Base-by-base conservation (phyloP, 1,140 invertebrate species). In the Monomorium pharaonis region DNA sequence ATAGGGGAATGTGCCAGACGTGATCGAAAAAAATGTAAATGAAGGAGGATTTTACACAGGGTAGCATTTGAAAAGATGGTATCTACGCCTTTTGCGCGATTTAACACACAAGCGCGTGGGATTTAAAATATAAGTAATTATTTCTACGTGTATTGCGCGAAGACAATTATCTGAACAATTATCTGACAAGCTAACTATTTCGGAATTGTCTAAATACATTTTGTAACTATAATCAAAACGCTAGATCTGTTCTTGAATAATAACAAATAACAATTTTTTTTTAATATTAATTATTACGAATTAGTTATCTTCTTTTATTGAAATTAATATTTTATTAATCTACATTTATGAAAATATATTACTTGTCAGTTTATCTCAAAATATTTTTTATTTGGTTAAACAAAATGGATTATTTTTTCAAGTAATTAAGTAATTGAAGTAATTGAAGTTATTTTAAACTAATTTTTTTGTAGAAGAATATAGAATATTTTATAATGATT, bases 1-100 rank as follows among this genome's bases (percentile, higher is more conserved):
- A 83, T 74, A 83, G 49, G 37, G 10, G 65, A 42, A 72, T 72
- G 37, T 74, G 67, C 21, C 24, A 58, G 37, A 83, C 65, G 42
- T 65, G 78, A 58, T 58, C 24, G n/a, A 74, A 74, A 81, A 37
- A 80, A 58, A 58, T 14, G 72, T 83, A 72, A 83, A 58, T 72
- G 37, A 27, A 74, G 0, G 21, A 78, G 65, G 4, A 37, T 44
- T 72, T n/a, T 21, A 21, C 62, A 33, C 14, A 44, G 74, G 51
- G 18, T 58, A 58, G 18, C 74, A 74, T 81, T 81, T 72, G 49
- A 54, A 72, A 56, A 70, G 27, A 56, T 72, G 72, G 10, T 69
- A 54, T 69, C 62, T 80, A 5, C 6, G 33, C 18, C 76, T 81
- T 81, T 81, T 44, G 65, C 54, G 37, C 65, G 24, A 70, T 81